Conservation (phyloP, 1,140 invertebrate genomes). For the Platyscapa corneri region DNA sequence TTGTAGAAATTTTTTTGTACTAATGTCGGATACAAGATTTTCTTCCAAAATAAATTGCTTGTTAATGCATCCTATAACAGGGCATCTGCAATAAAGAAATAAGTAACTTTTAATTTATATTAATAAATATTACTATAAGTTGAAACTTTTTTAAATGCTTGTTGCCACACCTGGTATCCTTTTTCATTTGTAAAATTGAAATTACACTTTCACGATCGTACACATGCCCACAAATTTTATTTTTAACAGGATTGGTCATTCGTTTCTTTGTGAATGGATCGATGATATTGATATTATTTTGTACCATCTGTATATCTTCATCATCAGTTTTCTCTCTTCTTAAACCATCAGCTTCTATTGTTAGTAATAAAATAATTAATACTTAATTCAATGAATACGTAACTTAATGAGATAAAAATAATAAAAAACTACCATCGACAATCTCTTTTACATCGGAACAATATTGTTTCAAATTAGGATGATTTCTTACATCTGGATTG, state of each 20-base stretch:
- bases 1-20: constrained; percentile 59
- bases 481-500: constrained; percentile 44
- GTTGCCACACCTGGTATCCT: constrained; percentile 66
- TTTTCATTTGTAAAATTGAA: constrained; percentile 67
- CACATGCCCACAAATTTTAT: constrained; percentile 75
- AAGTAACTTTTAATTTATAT: background rate
- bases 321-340: background rate
- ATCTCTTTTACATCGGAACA: constrained; percentile 53
- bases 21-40: constrained; percentile 59
- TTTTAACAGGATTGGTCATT: constrained; percentile 75
- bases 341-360: constrained; percentile 26
- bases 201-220: constrained; percentile 74
- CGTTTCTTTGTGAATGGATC: constrained; percentile 76
- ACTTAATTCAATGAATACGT: background rate
- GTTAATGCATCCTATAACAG: constrained; percentile 66
- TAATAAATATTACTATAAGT: background rate
- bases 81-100: constrained; percentile 61
- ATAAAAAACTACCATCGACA: constrained; percentile 51
- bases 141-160: background rate
- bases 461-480: constrained; percentile 54
- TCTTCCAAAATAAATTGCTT: constrained; percentile 57
- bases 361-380: constrained; percentile 16
- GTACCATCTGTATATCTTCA: constrained; percentile 62
- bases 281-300: constrained; percentile 64
- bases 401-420: background rate